Percentiles rank a stretch among this genome's conserved stretches.
phyloP scores from a whole-genome alignment of 2,113 vertebrate genomes.

The Aviceda subcristata region DNA sequence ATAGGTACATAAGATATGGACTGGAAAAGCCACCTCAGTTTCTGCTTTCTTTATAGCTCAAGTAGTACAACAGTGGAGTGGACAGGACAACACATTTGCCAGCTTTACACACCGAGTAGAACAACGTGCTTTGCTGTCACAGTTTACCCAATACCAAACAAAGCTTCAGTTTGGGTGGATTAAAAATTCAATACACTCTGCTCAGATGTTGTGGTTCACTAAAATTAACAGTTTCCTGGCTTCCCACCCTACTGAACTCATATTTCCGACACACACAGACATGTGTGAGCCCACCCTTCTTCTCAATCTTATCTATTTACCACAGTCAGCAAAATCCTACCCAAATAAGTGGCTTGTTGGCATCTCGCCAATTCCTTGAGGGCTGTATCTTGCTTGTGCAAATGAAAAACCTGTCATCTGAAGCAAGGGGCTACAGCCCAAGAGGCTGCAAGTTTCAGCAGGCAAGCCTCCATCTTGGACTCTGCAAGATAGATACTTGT shows the following conservation, averaged over 20 bases:
- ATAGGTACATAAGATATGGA: not conserved
- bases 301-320: not conserved
- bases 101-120: not conserved
- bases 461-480: not conserved
- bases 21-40: not conserved
- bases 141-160: not conserved
- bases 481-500: not conserved
- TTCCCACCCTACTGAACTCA: not conserved
- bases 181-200: not conserved
- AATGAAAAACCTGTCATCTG: not conserved
- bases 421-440: not conserved
- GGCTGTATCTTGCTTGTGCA: not conserved
- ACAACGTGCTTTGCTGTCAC: not conserved
- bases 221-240: not conserved
- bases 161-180: not conserved
- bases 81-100: not conserved
- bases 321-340: not conserved
- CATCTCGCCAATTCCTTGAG: not conserved
- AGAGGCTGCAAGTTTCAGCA: conserved; percentile 22
- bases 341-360: not conserved
- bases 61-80: not conserved
- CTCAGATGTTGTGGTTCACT: not conserved
- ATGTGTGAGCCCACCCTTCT: not conserved
- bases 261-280: not conserved
- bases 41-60: not conserved